Base-by-base conservation (phyloP, 2,797 vertebrate species). In the Salmo trutta region DNA sequence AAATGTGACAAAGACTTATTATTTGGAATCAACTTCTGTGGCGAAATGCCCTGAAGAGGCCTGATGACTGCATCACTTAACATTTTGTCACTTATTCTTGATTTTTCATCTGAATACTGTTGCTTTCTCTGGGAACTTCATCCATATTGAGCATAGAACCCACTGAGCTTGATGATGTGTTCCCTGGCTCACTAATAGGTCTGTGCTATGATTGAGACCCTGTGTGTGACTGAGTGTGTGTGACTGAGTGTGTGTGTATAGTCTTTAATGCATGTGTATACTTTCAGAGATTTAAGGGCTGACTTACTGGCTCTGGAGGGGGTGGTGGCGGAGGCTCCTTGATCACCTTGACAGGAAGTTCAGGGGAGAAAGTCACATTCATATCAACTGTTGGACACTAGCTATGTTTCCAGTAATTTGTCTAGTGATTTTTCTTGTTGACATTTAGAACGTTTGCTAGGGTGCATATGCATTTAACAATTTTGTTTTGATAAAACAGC, bases 271-370 rank as follows among this genome's bases (percentile, higher is more conserved):
- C 10, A 10, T 56, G 76, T 5, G 62, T 47, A 47, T 47, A 47
- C 41, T 47, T 47, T 47, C 41, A 31, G 71, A 15, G 66, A 67
- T 33, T 71, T 59, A 41, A 71, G 47, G 19, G 73, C 54, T 68
- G 72, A 96, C 96, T 96, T 84, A 97, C 96, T 3, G 96, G 95
- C 86, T 95, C 95, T 21, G 95, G 95, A 47, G 95, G 94, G 1
- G 96, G 96, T 19, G 96, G 97, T 0, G 96, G 96, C 0, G 94
- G 96, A 0, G 95, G 96, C 56, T 96, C 96, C 86, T 96, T 97
- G 90, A 97, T 97, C 75, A 97, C 95, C 97, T 98, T 82, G 56
- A 65, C 80, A 81, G 87, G 78, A 71, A 74, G 72, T 80, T 81
- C 41, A 86, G 36, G 81, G 1, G 75, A 0, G 1, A 76, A 69